A percentile compares a stretch with the other conserved stretches of the same genome.
Evolutionary conservation across 2,888 invertebrate genomes (phyloP).

Genomic region (Leptopterna dolabrata): DNA sequence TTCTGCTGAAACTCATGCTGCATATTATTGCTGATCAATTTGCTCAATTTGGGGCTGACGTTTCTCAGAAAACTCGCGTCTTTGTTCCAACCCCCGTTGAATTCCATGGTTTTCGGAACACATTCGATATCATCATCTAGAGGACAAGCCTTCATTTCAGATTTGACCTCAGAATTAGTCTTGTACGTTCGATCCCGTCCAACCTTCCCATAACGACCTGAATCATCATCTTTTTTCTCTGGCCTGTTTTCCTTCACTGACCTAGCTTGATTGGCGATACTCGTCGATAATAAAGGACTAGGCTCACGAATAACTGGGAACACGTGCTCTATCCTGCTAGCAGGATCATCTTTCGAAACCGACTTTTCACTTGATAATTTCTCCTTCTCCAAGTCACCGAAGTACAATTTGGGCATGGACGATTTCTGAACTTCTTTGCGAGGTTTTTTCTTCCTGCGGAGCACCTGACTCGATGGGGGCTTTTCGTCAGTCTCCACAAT

Average conservation of each 20-base stretch:
- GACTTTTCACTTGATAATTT: background rate
- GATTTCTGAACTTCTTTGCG: constrained; percentile 62
- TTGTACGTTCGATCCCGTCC: background rate
- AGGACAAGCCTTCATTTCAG: background rate
- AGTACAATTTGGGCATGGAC: constrained; percentile 60
- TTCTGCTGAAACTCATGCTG: constrained; percentile 57
- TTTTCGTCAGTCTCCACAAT: constrained; percentile 90
- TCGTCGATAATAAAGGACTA: constrained; percentile 35
- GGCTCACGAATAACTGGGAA: constrained; percentile 41
- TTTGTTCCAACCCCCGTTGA: background rate
- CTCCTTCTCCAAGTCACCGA: constrained; percentile 58
- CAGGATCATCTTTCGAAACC: constrained; percentile 21
- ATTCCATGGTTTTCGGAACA: background rate
- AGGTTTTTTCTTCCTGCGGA: constrained; percentile 76
- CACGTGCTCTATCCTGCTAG: background rate
- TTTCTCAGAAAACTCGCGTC: constrained; percentile 40
- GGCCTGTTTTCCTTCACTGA: background rate
- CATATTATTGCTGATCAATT: constrained; percentile 56
- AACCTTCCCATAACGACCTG: background rate
- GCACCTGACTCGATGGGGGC: constrained; percentile 85
- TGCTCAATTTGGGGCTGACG: constrained; percentile 58
- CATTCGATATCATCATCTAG: background rate
- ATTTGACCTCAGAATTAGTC: background rate
- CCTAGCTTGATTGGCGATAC: constrained; percentile 8
- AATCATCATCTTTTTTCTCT: background rate